Percentiles rank a stretch among this genome's conserved stretches.
phyloP scores from a whole-genome alignment of 1,140 invertebrate genomes.

The Eumaeus atala region DNA sequence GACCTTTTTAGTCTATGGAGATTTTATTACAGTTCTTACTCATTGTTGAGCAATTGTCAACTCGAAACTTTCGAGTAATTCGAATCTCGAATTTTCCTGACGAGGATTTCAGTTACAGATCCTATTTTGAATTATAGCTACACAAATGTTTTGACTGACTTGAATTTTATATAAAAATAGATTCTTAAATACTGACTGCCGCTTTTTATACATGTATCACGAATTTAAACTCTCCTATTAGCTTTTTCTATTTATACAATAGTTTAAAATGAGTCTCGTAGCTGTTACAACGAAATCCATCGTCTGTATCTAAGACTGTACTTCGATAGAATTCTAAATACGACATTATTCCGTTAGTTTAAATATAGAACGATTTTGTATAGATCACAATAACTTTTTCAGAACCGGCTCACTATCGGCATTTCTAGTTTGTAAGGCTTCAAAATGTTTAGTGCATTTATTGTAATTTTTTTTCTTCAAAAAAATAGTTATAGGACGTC shows the following conservation, averaged over 20 bases:
- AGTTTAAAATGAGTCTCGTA: conserved; percentile 28
- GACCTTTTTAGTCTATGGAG: background rate
- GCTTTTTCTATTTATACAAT: conserved; percentile 28
- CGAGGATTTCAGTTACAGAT: background rate
- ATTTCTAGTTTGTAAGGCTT: conserved; percentile 5
- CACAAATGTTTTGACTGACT: conserved; percentile 3
- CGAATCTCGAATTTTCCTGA: background rate
- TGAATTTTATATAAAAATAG: conserved; percentile 11
- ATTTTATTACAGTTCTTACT: background rate
- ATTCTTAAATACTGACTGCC: conserved; percentile 21
- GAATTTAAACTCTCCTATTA: conserved; percentile 6
- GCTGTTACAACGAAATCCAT: conserved; percentile 35
- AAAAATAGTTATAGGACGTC: background rate
- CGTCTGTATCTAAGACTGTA: conserved; percentile 20
- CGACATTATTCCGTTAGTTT: background rate
- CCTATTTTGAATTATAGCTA: conserved; percentile 1
- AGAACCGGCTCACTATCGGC: background rate
- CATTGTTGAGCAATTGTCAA: background rate
- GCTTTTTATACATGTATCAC: conserved; percentile 25
- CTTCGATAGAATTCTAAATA: conserved; percentile 1
- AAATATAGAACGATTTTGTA: background rate
- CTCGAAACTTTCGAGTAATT: background rate
- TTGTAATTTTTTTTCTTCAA: background rate
- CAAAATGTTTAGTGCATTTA: background rate
- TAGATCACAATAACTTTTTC: conserved; percentile 4